These are phyloP conservation scores for Eolophus roseicapilla DNA, from an alignment of 2,113 vertebrate species.

Conservation along the genomic window DNA sequence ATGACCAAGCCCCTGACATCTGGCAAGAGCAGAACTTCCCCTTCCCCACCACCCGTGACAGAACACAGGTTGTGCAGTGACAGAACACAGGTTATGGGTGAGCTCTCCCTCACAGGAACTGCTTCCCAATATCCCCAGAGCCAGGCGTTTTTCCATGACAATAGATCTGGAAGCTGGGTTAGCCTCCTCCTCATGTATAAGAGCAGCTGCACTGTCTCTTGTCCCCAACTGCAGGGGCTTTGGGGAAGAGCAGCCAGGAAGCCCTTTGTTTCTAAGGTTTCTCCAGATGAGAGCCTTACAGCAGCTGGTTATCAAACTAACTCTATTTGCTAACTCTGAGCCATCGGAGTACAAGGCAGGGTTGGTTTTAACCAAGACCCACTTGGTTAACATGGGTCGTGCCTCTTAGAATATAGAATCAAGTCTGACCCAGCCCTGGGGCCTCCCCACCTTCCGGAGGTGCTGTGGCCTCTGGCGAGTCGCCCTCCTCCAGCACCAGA, in stretches of 20 bases:
- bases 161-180: background rate
- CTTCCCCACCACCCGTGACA: background rate
- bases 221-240: background rate
- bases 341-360: background rate
- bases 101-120: background rate
- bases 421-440: background rate
- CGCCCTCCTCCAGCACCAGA: conserved; percentile 50
- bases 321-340: background rate
- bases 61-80: no score
- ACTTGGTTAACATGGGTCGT: rapidly evolving
- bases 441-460: conserved; percentile 10
- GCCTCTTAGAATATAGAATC: background rate
- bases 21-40: background rate
- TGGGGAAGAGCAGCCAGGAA: background rate
- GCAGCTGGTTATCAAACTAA: background rate
- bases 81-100: background rate
- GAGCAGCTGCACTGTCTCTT: background rate
- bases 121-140: background rate
- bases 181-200: background rate
- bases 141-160: background rate
- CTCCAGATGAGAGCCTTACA: background rate
- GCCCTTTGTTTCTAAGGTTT: background rate
- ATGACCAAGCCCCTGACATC: conserved; percentile 13
- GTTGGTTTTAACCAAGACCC: background rate
- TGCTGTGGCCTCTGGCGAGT: background rate